Percentiles rank a stretch among this genome's conserved stretches.
Evolutionary conservation across 2,888 invertebrate species (phyloP).

Genomic region (Augiades crinisus): DNA sequence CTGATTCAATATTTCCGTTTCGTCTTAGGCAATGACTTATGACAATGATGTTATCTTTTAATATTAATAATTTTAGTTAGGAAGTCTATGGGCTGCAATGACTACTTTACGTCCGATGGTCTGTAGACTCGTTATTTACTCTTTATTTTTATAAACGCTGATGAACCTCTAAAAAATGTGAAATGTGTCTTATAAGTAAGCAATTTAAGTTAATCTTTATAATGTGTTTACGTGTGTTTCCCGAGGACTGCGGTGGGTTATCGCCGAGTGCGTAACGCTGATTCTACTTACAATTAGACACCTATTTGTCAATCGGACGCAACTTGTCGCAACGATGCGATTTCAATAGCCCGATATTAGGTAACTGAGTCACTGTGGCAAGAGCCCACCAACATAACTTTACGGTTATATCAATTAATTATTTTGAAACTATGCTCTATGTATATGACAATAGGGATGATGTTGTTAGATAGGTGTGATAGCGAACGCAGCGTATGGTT

Average conservation of each 20-base stretch:
- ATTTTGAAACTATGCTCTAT: background rate
- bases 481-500: background rate
- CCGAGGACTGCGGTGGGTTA: background rate
- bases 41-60: too few relatives aligned
- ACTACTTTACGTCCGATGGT: too few relatives aligned
- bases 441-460: background rate
- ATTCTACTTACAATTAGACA: slow-evolving; percentile 18
- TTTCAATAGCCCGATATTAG: slow-evolving; percentile 49
- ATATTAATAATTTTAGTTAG: too few relatives aligned
- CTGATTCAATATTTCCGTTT: too few relatives aligned
- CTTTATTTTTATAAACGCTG: too few relatives aligned
- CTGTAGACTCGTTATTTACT: too few relatives aligned
- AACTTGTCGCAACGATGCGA: slow-evolving; percentile 48
- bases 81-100: too few relatives aligned
- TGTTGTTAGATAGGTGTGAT: background rate
- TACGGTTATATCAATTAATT: background rate
- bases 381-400: slow-evolving; percentile 24
- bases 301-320: slow-evolving; percentile 31
- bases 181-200: too few relatives aligned
- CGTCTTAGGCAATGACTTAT: too few relatives aligned
- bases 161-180: too few relatives aligned
- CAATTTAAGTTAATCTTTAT: too few relatives aligned
- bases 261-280: slow-evolving; percentile 6
- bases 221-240: background rate
- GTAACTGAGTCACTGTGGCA: slow-evolving; percentile 58